Evolutionary conservation across 2,797 vertebrate genomes (phyloP), one percentile per base, ranked within the genome.

Genomic region (Danio albolineatus): DNA sequence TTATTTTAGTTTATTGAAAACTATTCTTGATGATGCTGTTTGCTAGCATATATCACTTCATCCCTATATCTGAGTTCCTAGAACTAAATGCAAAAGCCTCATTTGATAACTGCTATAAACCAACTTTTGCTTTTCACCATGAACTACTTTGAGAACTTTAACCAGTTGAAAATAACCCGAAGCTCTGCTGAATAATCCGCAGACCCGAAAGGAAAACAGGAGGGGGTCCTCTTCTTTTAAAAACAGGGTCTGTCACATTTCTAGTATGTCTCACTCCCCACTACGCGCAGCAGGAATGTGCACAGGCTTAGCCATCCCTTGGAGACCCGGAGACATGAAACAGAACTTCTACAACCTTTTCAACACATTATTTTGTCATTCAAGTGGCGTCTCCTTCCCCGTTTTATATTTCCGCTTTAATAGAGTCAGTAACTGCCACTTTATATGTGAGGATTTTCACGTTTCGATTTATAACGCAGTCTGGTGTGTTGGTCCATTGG

Each of bases 281-380:
- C 49, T 70, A 70, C 41, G 67, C 49, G 0, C 67, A 54, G 67
- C 67, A 70, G 67, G 49, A 54, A 70, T 8, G 54, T 54, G 70
- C 67, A 54, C 36, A 70, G 51, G n/a, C 49, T 70, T 13, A 5
- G 36, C n/a, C 10, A 19, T 70, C 6, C 4, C 28, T 70, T 54
- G 67, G 49, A 7, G 10, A 19, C 54, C 7, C 10, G 39, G 1
- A 66, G n/a, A 71, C 56, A 48, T 39, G 44, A 66, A 82, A 51
- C 6, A 57, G 19, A 39, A 21, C 14, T 53, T 43, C 43, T 21
- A 48, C 48, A 69, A n/a, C 48, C 53, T 36, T 70, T n/a, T 70
- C 19, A 16, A 70, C 39, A 36, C 1, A 13, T 5, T 0, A 17
- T 53, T 54, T 41, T 14, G 10, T 5, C 36, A 70, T 54, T 54